Conservation (phyloP, 2,888 invertebrate genomes). For the Graphium colonna region DNA sequence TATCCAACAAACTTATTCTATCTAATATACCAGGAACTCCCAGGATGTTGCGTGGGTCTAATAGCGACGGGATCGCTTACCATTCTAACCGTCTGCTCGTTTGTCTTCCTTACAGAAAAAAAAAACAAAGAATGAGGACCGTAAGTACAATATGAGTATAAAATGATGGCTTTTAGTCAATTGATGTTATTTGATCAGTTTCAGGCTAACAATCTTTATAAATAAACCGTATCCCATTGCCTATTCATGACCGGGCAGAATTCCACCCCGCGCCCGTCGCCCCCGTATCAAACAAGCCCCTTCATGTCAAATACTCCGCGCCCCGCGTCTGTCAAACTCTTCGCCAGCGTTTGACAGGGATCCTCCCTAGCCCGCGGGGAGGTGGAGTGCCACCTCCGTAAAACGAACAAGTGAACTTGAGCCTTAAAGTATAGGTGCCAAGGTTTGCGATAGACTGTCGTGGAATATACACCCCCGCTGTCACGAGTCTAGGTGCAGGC, state of each 20-base stretch:
- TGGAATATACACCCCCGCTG: slow-evolving; percentile 45
- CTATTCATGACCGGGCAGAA: slow-evolving; percentile 80
- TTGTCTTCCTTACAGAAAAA: too few species aligned
- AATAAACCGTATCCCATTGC: slow-evolving; percentile 78
- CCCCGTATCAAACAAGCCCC: slow-evolving; percentile 80
- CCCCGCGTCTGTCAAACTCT: slow-evolving; percentile 81
- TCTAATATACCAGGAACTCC: too few species aligned
- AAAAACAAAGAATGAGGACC: too few species aligned
- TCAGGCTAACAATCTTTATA: slow-evolving; percentile 76
- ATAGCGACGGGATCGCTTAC: too few species aligned
- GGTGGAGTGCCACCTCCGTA: slow-evolving; percentile 67
- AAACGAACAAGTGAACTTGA: slow-evolving; percentile 27
- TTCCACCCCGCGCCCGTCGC: slow-evolving; percentile 64
- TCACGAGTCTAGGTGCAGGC: slow-evolving; percentile 78
- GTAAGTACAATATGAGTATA: too few species aligned
- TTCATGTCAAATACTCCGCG: slow-evolving; percentile 80
- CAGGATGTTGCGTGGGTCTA: too few species aligned
- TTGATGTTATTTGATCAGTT: slow-evolving; percentile 58
- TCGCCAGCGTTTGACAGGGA: slow-evolving; percentile 79
- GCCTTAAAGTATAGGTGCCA: slow-evolving; percentile 31
- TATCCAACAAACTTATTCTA: too few species aligned
- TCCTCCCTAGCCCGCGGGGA: slow-evolving; percentile 74
- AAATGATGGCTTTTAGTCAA: too few species aligned
- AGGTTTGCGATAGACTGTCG: slow-evolving; percentile 34
- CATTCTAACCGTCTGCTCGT: too few species aligned